Conservation (phyloP, 1,140 invertebrate species). For the Pygmarrhopalites habei region DNA sequence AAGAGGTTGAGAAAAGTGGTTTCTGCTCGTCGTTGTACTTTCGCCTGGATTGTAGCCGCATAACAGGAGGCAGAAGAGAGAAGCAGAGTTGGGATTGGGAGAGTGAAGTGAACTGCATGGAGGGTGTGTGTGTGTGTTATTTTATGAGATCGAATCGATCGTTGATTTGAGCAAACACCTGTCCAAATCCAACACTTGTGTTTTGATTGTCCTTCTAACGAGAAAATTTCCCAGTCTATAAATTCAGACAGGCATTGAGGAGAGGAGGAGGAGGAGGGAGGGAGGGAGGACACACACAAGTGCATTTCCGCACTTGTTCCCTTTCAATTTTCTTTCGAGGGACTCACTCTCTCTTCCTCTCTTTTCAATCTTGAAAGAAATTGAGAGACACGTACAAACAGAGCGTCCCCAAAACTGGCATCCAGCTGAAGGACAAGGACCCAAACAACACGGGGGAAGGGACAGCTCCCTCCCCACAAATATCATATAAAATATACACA, state of each 20-base stretch:
- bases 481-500: too few species aligned
- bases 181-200: slow-evolving; percentile 22
- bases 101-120: slow-evolving; percentile 1
- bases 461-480: too few species aligned
- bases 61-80: neutral
- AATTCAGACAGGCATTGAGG: neutral
- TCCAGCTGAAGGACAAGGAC: too few species aligned
- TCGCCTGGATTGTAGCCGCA: neutral
- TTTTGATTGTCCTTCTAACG: slow-evolving; percentile 27
- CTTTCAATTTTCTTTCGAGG: slow-evolving; percentile 17
- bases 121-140: slow-evolving; percentile 12
- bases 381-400: neutral
- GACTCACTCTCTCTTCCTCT: neutral
- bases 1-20: neutral
- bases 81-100: neutral
- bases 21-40: neutral
- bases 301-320: slow-evolving; percentile 25
- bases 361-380: neutral
- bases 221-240: neutral
- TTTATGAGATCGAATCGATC: slow-evolving; percentile 26
- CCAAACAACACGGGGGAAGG: too few species aligned
- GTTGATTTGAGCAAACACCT: slow-evolving; percentile 30
- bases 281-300: too few species aligned
- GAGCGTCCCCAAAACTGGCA: neutral
- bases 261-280: too few species aligned